Evolutionary conservation across 2,797 vertebrate species (phyloP).

Genomic region (Peromyscus nudipes): DNA sequence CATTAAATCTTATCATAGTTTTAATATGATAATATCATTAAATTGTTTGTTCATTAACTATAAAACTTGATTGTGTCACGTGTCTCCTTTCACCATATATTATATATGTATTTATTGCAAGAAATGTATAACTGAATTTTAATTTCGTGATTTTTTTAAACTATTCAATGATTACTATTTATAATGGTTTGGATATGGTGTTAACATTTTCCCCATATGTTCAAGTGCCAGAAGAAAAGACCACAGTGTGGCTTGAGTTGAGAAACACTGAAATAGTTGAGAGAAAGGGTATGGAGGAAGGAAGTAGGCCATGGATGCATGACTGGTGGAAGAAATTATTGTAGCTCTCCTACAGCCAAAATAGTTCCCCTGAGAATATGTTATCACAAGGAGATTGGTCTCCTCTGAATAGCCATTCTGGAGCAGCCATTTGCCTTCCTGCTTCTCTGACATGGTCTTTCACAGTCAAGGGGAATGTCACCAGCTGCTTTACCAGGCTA

Average conservation of each 20-base stretch:
- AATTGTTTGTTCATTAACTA: neutral
- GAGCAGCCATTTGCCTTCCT: neutral
- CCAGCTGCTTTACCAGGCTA: neutral
- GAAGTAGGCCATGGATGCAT: too few relatives aligned
- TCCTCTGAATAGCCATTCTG: neutral
- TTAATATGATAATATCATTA: neutral
- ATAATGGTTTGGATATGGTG: neutral
- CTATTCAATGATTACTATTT: neutral
- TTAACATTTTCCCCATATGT: neutral
- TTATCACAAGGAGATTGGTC: neutral
- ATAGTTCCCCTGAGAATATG: neutral
- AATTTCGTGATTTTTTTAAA: neutral
- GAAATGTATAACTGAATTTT: neutral
- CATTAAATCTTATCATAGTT: neutral
- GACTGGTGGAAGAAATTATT: too few relatives aligned
- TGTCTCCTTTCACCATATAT: neutral
- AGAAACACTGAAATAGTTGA: neutral
- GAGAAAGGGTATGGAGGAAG: rapidly evolving
- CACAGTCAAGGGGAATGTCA: neutral
- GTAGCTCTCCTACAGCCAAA: neutral
- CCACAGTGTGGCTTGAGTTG: neutral
- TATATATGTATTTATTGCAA: neutral
- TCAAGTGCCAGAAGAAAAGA: neutral
- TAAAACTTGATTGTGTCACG: neutral
- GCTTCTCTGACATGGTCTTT: neutral